phyloP scores from a whole-genome alignment of 2,797 vertebrate species.

The Morelia viridis region DNA sequence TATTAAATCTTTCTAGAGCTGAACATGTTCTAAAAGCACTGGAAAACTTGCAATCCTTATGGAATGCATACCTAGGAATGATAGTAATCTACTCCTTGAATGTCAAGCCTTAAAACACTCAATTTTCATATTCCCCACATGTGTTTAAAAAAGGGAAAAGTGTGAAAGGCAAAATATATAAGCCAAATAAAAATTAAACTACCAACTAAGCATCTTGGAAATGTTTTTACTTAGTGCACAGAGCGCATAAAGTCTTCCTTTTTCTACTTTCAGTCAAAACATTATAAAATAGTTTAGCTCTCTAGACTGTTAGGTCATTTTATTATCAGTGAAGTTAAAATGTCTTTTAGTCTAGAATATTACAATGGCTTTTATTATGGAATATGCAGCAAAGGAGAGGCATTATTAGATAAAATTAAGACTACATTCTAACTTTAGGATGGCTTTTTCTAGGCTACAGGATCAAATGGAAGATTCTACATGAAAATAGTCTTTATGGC shows the following conservation, averaged over 20 bases:
- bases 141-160: background rate
- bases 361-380: background rate
- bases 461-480: background rate
- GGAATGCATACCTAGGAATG: slow-evolving; percentile 24
- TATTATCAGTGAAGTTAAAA: background rate
- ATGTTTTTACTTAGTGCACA: slow-evolving; percentile 21
- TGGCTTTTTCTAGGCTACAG: background rate
- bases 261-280: slow-evolving; percentile 11
- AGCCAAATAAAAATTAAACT: slow-evolving; percentile 25
- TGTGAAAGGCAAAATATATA: background rate
- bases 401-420: background rate
- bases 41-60: slow-evolving; percentile 39
- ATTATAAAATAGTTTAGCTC: background rate
- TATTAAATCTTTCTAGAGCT: slow-evolving; percentile 47
- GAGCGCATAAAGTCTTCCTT: background rate
- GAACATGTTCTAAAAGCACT: background rate
- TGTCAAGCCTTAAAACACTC: background rate
- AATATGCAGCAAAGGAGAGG: background rate
- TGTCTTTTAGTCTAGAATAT: background rate
- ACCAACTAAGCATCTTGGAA: slow-evolving; percentile 12
- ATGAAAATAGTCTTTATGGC: background rate
- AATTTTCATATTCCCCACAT: background rate
- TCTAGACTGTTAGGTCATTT: background rate
- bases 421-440: background rate
- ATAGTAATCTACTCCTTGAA: slow-evolving; percentile 13